Conservation (phyloP, 2,888 invertebrate species). For the Strigamia transsilvanica region DNA sequence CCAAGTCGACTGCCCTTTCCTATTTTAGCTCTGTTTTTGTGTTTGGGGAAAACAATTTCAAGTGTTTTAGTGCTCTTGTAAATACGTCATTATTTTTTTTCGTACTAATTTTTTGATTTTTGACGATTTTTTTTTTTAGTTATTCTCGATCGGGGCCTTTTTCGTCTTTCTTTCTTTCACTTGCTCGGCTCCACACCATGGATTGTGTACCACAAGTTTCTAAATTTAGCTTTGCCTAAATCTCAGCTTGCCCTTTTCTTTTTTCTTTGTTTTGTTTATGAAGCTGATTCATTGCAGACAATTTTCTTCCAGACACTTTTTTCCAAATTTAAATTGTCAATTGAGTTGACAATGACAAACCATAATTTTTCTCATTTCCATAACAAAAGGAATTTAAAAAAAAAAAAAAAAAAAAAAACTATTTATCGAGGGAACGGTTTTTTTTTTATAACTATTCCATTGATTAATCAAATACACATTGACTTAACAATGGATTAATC, state of each 20-base stretch:
- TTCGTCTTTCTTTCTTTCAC: background rate
- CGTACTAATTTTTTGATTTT: background rate
- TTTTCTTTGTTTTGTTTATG: constrained; percentile 36
- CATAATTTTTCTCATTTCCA: background rate
- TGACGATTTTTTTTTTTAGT: background rate
- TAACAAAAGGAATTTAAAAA: background rate
- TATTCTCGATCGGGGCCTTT: constrained; percentile 1
- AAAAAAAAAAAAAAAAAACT: no score
- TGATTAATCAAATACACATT: constrained; percentile 1
- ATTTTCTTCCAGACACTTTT: constrained; percentile 15
- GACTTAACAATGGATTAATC: constrained; percentile 1
- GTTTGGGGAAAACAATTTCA: background rate
- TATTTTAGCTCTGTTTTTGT: background rate
- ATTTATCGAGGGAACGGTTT: background rate
- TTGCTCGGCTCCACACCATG: background rate
- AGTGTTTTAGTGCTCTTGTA: background rate
- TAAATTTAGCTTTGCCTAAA: constrained; percentile 21
- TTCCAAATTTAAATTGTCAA: background rate
- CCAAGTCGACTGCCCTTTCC: background rate
- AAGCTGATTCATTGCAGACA: background rate
- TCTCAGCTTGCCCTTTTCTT: background rate
- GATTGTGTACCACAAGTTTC: background rate
- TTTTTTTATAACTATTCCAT: background rate
- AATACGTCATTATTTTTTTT: background rate
- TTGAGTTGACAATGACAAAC: background rate